A percentile compares a stretch with the other conserved stretches of the same genome.
phyloP scores from a whole-genome alignment of 2,888 invertebrate genomes.

The Morpho achilles region DNA sequence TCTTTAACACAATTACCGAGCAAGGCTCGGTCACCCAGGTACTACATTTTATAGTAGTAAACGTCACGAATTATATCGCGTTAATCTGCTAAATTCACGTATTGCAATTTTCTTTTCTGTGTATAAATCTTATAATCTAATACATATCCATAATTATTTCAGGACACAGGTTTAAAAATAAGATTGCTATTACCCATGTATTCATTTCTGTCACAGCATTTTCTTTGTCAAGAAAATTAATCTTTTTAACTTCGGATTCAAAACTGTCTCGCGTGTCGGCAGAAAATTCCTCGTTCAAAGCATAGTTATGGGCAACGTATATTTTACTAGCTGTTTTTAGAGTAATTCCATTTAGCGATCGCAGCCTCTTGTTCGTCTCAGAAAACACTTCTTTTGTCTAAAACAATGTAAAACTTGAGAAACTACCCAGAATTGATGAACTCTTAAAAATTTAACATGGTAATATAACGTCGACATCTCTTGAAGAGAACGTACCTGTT shows the following conservation, averaged over 20 bases:
- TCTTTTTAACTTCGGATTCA: slow-evolving; percentile 77
- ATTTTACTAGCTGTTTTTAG: slow-evolving; percentile 84
- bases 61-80: no score
- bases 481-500: no score
- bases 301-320: slow-evolving; percentile 74
- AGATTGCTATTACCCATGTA: slow-evolving; percentile 77
- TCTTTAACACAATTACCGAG: no score
- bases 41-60: no score
- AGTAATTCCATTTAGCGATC: slow-evolving; percentile 64
- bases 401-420: slow-evolving; percentile 12
- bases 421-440: no score
- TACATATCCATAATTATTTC: no score
- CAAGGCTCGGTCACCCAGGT: no score
- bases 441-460: no score
- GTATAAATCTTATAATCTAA: no score
- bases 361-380: slow-evolving; percentile 35
- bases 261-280: slow-evolving; percentile 77
- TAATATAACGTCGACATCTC: no score
- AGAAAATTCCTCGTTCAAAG: slow-evolving; percentile 76
- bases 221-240: slow-evolving; percentile 79
- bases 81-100: no score
- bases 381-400: slow-evolving; percentile 54
- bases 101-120: no score
- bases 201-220: slow-evolving; percentile 83
- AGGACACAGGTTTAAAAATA: background rate